Conservation (phyloP, 35 echinoderm and acorn worm species). For the Apostichopus japonicus region DNA sequence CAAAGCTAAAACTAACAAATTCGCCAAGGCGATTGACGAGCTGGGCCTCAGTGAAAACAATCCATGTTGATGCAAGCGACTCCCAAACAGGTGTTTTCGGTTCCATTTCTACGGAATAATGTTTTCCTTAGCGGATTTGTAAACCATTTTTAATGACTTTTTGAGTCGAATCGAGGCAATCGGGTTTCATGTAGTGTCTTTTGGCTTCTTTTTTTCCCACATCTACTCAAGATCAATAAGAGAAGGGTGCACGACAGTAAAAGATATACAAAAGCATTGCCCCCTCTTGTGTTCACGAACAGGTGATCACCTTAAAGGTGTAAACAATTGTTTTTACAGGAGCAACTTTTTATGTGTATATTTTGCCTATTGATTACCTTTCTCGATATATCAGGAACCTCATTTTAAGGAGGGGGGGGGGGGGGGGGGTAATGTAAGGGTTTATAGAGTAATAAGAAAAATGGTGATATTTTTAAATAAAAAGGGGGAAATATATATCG, state of each 20-base stretch:
- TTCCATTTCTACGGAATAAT: neutral
- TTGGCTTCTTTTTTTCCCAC: neutral
- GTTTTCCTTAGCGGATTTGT: slow-evolving; percentile 35
- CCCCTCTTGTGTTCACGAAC: neutral
- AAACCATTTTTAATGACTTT: slow-evolving; percentile 45
- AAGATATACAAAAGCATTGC: neutral
- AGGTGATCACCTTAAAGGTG: slow-evolving; percentile 36
- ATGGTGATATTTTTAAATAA: neutral
- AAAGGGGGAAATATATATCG: neutral
- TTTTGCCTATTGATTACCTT: neutral
- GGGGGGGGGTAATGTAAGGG: neutral
- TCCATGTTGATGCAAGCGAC: slow-evolving; percentile 17
- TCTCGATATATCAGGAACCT: neutral
- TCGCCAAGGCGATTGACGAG: neutral
- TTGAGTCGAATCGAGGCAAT: neutral
- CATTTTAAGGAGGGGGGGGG: neutral
- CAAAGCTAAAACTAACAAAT: neutral
- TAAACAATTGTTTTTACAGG: slow-evolving; percentile 34
- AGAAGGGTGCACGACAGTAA: neutral
- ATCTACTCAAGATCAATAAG: slow-evolving; percentile 1
- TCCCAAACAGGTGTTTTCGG: slow-evolving; percentile 46
- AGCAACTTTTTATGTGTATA: neutral
- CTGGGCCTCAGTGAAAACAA: slow-evolving; percentile 21
- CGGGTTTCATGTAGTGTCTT: neutral
- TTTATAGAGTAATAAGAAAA: neutral